Base-by-base conservation (phyloP, 2,113 vertebrate species). In the Hippopotamus amphibius region DNA sequence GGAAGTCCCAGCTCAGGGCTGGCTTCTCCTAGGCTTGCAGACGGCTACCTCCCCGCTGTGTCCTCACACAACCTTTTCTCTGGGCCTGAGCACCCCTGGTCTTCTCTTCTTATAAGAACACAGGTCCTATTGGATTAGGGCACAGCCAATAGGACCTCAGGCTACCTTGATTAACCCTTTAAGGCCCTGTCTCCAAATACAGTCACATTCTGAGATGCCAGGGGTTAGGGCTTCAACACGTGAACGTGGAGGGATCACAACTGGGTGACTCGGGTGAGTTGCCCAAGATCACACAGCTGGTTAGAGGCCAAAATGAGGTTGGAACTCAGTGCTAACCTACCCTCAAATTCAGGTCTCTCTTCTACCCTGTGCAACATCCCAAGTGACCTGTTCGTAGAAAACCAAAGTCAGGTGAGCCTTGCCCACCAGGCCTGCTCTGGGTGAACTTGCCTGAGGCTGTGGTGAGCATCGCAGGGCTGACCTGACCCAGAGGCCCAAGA, bases 1-100 rank as follows among this genome's bases (percentile, higher is more conserved):
- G 55, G 2, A 3, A 0, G n/a, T 41, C 84, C 5, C 1, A 10
- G 9, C 5, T 1, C 0, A 2, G 16, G 8, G 15, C 21, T 17
- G 37, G 19, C 9, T 22, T 46, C 65, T 84, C 30, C 37, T 7
- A 0, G 55, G 65, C 69, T 46, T 16, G 15, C 46, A 41, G 63
- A 41, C 0, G 4, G 28, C 55, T 0, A 1, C 81, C 48, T 65
- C 13, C 28, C 2, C 4, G 0, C 48, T 6, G 24, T 4, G 63
- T 30, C 63, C n/a, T 63, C 30, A 15, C 5, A 1, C 5, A 30
- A 24, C 71, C 28, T 41, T 12, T 22, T 11, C 68, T 8, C 33
- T 26, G 48, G 10, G 22, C 17, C 0, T 0, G 7, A 24, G 22
- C 55, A 15, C 3, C 43, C 33, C 37, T 16, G 24, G 6, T 65